Conservation (phyloP, 2,113 vertebrate genomes). For the Ceyx cyanopectus region DNA sequence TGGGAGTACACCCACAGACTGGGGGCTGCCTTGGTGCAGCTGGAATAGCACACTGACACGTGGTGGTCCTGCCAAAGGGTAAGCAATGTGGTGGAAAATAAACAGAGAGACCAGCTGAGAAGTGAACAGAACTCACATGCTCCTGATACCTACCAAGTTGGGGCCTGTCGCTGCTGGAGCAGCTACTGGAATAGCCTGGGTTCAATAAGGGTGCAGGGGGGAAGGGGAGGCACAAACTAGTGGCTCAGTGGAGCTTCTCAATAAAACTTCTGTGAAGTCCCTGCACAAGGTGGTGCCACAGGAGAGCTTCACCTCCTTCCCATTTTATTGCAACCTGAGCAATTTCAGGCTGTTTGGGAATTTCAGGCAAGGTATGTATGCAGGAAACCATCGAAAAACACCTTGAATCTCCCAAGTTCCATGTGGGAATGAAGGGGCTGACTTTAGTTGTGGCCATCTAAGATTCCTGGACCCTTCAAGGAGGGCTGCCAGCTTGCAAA, state of each 20-base stretch:
- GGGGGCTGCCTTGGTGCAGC: rapidly evolving
- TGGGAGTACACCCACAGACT: background rate
- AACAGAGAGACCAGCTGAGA: background rate
- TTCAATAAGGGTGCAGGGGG: background rate
- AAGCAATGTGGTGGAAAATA: background rate
- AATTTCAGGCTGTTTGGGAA: background rate
- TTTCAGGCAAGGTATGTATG: background rate
- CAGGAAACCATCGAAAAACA: background rate
- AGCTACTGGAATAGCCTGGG: rapidly evolving
- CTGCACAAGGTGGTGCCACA: background rate
- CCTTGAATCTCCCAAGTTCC: background rate
- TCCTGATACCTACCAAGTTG: background rate
- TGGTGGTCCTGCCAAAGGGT: background rate
- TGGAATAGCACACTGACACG: background rate
- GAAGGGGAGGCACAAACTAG: background rate
- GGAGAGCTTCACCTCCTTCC: background rate
- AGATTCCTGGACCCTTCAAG: background rate
- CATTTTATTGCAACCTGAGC: background rate
- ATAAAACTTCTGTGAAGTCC: rapidly evolving
- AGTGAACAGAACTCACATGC: rapidly evolving
- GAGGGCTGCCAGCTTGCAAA: background rate
- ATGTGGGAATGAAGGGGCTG: background rate
- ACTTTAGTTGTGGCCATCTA: background rate
- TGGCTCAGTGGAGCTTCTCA: background rate
- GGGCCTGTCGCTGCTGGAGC: rapidly evolving